Evolutionary conservation across 2,888 invertebrate genomes (phyloP).

Genomic region (Portevinia maculata): DNA sequence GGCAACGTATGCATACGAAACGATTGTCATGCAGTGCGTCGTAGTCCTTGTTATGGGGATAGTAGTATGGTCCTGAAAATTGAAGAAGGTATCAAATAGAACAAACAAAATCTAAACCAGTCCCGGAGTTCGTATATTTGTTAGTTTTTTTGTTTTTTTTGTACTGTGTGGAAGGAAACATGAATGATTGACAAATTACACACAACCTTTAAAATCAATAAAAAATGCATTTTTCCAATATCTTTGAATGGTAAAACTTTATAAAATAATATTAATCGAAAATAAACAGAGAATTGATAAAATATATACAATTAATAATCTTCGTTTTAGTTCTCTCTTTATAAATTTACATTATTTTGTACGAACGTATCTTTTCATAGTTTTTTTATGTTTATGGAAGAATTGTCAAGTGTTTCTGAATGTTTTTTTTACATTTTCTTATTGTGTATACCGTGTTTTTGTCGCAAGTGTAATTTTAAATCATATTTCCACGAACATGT

Average conservation of each 20-base stretch:
- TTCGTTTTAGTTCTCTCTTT: slow-evolving; percentile 20
- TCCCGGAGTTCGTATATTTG: slow-evolving; percentile 20
- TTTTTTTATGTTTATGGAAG: slow-evolving; percentile 71
- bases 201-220: slow-evolving; percentile 28
- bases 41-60: slow-evolving; percentile 18
- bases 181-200: not conserved
- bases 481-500: slow-evolving; percentile 83
- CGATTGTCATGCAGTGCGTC: slow-evolving; percentile 41
- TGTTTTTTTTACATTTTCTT: slow-evolving; percentile 80
- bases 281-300: slow-evolving; percentile 59
- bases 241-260: slow-evolving; percentile 73
- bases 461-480: slow-evolving; percentile 82
- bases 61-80: slow-evolving; percentile 52
- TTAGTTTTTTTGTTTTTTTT: slow-evolving; percentile 25
- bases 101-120: slow-evolving; percentile 31
- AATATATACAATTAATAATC: slow-evolving; percentile 26
- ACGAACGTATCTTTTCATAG: slow-evolving; percentile 77
- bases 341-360: slow-evolving; percentile 70
- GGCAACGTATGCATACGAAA: slow-evolving; percentile 76
- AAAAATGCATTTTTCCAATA: slow-evolving; percentile 67
- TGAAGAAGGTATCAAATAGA: slow-evolving; percentile 70
- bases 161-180: slow-evolving; percentile 27
- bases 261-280: slow-evolving; percentile 62
- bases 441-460: slow-evolving; percentile 83
- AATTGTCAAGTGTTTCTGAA: slow-evolving; percentile 64